A percentile compares a stretch with the other conserved stretches of the same genome.
These are phyloP conservation scores for Matsumurasca onukii DNA, from an alignment of 1,140 invertebrate genomes.

Conservation along the genomic window DNA sequence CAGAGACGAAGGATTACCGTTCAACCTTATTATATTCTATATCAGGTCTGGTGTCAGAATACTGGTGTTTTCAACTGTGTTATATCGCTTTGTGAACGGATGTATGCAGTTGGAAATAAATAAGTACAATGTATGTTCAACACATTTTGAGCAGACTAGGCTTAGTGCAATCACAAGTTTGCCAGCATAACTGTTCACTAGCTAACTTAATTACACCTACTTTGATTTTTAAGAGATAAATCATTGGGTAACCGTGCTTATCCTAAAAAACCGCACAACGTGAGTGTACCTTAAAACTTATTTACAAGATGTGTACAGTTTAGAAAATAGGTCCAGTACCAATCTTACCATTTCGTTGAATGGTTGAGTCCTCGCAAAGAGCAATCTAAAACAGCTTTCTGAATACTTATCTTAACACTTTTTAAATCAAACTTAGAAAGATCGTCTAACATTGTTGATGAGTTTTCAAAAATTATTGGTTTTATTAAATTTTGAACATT, in stretches of 20 bases:
- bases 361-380: constrained; percentile 67
- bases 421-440: constrained; percentile 33
- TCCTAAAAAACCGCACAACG: background rate
- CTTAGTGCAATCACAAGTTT: constrained; percentile 1
- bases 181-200: background rate
- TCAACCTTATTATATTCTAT: too few species aligned
- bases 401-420: constrained; percentile 35
- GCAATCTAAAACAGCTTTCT: constrained; percentile 64
- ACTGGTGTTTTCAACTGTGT: too few species aligned
- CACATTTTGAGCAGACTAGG: too few species aligned
- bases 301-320: constrained; percentile 2
- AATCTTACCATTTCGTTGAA: constrained; percentile 69
- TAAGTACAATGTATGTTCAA: too few species aligned
- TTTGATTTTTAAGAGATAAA: background rate
- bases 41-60: too few species aligned
- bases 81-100: too few species aligned
- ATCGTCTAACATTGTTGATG: constrained; percentile 34
- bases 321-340: constrained; percentile 1
- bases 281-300: constrained; percentile 20
- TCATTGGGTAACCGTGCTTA: background rate
- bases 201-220: background rate
- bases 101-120: too few species aligned
- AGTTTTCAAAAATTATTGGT: too few species aligned
- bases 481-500: too few species aligned
- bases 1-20: too few species aligned